Evolutionary conservation across 1,140 invertebrate genomes (phyloP).

Genomic region (Drosophila santomea): DNA sequence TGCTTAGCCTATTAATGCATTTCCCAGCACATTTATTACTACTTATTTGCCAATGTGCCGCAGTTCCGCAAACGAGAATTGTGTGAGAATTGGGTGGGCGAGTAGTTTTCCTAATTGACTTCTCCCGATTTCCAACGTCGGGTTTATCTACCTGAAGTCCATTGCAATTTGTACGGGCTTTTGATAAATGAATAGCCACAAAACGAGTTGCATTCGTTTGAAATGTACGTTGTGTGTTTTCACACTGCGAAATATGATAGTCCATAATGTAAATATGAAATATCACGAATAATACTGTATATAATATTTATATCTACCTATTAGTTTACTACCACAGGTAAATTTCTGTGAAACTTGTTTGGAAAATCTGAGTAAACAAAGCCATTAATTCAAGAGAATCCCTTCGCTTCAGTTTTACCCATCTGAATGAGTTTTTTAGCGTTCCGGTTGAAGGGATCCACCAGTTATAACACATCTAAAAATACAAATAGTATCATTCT

Average conservation of each 20-base stretch:
- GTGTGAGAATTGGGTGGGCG: slow-evolving; percentile 46
- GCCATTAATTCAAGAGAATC: not conserved
- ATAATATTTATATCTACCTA: too few relatives aligned
- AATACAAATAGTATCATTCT: slow-evolving; percentile 18
- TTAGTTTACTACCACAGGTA: too few relatives aligned
- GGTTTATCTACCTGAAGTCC: slow-evolving; percentile 2
- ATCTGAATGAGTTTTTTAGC: not conserved
- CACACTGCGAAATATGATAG: not conserved
- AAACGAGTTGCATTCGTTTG: not conserved
- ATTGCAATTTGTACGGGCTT: not conserved
- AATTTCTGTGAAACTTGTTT: not conserved
- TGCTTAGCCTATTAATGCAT: slow-evolving; percentile 60
- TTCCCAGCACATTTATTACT: slow-evolving; percentile 70
- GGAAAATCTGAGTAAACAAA: not conserved
- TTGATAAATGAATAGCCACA: slow-evolving; percentile 5
- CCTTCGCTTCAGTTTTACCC: slow-evolving; percentile 1
- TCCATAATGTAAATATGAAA: not conserved
- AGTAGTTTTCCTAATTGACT: slow-evolving; percentile 62
- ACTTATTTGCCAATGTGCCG: slow-evolving; percentile 68
- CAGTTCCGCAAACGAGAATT: slow-evolving; percentile 59
- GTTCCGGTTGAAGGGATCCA: not conserved
- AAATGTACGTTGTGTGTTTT: not conserved
- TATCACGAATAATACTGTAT: not conserved
- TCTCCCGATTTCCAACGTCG: slow-evolving; percentile 16
- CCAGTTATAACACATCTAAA: slow-evolving; percentile 16